A percentile compares a stretch with the other conserved stretches of the same genome.
phyloP scores from a whole-genome alignment of 2,113 vertebrate genomes.

The Pleuronectes platessa region DNA sequence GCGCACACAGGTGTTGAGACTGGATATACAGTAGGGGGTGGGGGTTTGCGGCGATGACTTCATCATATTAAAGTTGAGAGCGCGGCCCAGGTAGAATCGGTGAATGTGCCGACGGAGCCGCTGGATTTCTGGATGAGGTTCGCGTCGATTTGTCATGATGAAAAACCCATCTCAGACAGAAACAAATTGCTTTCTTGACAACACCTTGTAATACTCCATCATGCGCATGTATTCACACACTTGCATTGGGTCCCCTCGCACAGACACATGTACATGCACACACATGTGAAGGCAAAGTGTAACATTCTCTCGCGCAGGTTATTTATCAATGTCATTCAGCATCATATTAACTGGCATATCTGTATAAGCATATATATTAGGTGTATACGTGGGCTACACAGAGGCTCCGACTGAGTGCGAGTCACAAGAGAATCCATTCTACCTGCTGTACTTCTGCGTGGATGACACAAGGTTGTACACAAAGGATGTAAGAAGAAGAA shows the following conservation, averaged over 20 bases:
- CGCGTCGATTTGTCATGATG: conserved; percentile 76
- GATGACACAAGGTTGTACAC: conserved; percentile 9
- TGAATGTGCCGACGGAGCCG: conserved; percentile 38
- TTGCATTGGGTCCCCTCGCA: background rate
- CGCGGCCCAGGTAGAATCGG: conserved; percentile 45
- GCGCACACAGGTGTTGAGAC: conserved; percentile 44
- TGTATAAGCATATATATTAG: conserved; percentile 61
- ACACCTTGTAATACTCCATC: conserved; percentile 79
- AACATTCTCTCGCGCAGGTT: conserved; percentile 49
- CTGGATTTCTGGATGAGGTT: conserved; percentile 70
- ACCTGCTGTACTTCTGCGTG: conserved; percentile 8
- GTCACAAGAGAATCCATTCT: conserved; percentile 41
- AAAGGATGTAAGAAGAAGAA: conserved; percentile 23
- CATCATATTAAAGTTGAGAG: conserved; percentile 72
- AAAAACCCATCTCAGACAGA: conserved; percentile 73
- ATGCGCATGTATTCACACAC: conserved; percentile 47
- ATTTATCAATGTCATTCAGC: conserved; percentile 75
- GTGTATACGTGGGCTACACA: conserved; percentile 32
- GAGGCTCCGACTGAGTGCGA: conserved; percentile 25
- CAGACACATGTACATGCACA: conserved; percentile 22
- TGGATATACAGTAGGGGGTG: conserved; percentile 37
- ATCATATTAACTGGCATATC: conserved; percentile 62
- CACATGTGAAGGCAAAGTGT: conserved; percentile 24
- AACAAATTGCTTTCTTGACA: conserved; percentile 83
- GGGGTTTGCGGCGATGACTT: conserved; percentile 60